phyloP scores from a whole-genome alignment of 2,888 invertebrate genomes.

The Meiosimyza platycephala region DNA sequence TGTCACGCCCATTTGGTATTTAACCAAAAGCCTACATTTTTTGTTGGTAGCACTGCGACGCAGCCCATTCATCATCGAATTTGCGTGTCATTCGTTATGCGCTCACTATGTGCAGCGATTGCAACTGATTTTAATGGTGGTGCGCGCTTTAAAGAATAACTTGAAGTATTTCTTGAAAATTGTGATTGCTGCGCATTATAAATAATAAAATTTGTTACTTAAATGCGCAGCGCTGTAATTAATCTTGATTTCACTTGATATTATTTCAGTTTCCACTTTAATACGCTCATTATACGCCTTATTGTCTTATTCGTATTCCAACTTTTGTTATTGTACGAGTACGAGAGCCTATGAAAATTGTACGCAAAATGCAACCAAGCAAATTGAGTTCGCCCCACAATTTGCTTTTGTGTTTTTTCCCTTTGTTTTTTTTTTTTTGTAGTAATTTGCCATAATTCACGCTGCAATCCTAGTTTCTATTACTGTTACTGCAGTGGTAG shows the following conservation, averaged over 20 bases:
- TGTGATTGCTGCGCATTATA: constrained; percentile 20
- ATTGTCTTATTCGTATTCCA: no score
- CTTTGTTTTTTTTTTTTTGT: constrained; percentile 4
- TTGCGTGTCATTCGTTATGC: constrained; percentile 57
- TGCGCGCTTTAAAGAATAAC: neutral
- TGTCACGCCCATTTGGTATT: neutral
- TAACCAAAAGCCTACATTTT: neutral
- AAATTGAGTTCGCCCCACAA: constrained; percentile 42
- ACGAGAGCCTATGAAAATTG: constrained; percentile 29
- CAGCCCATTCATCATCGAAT: constrained; percentile 45
- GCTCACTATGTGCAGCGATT: constrained; percentile 54
- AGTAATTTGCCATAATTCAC: neutral
- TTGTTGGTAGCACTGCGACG: neutral
- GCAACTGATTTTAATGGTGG: constrained; percentile 59
- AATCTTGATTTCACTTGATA: constrained; percentile 49
- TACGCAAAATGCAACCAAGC: constrained; percentile 60
- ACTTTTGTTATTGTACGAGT: no score
- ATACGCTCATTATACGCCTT: no score
- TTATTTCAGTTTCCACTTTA: constrained; percentile 43
- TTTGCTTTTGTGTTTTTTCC: constrained; percentile 28
- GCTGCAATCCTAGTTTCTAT: neutral
- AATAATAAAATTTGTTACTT: constrained; percentile 37
- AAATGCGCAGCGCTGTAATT: constrained; percentile 49
- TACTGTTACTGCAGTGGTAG: neutral
- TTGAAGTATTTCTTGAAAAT: neutral